These are phyloP conservation scores for Falco peregrinus DNA, from an alignment of 2,797 vertebrate species.

Conservation along the genomic window DNA sequence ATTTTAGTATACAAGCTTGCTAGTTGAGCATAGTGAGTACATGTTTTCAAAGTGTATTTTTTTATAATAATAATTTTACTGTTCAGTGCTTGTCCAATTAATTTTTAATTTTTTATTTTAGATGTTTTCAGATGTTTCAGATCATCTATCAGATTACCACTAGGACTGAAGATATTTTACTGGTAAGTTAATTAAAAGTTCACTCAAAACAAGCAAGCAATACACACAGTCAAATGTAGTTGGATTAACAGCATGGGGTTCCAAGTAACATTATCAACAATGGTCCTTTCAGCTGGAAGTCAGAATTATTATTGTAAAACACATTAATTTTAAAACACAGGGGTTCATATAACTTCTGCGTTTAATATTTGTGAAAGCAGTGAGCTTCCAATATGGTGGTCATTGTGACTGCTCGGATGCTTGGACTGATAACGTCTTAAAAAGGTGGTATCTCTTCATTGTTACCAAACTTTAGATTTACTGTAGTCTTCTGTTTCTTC, in stretches of 20 bases:
- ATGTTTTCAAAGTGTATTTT: neutral
- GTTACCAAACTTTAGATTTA: neutral
- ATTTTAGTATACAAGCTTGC: neutral
- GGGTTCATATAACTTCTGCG: neutral
- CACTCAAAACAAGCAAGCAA: neutral
- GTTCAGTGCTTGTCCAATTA: neutral
- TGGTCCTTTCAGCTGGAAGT: neutral
- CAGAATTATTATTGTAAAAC: neutral
- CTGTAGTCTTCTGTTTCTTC: neutral
- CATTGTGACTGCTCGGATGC: neutral
- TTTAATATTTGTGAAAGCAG: neutral
- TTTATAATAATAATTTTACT: neutral
- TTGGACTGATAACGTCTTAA: neutral
- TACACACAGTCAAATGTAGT: neutral
- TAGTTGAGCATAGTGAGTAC: neutral
- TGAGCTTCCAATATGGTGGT: neutral
- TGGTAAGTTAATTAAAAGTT: constrained; percentile 78
- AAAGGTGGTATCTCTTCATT: neutral
- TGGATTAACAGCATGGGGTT: neutral
- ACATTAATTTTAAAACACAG: neutral
- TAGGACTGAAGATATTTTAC: constrained; percentile 89
- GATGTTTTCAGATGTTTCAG: constrained; percentile 94
- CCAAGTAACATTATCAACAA: neutral
- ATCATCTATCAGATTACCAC: constrained; percentile 93
- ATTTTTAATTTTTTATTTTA: constrained; percentile 61